Conservation (phyloP, 2,113 vertebrate species). For the Mobula hypostoma region DNA sequence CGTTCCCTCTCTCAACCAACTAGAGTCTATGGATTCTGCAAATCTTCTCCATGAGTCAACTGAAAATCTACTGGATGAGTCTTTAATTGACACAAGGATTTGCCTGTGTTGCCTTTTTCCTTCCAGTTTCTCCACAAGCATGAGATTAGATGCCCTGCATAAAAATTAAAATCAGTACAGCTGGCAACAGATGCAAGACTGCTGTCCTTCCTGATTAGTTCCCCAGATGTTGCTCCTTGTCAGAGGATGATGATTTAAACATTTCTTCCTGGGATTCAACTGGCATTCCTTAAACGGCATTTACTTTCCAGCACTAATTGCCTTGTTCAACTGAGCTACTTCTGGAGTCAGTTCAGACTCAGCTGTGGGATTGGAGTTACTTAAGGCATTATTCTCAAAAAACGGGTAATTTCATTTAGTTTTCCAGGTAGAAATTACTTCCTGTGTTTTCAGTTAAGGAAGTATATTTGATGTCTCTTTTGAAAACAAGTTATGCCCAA, state of each 20-base stretch:
- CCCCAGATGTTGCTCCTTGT: not conserved
- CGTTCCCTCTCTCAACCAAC: not conserved
- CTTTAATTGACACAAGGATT: not conserved
- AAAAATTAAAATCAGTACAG: not conserved
- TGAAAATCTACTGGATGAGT: not conserved
- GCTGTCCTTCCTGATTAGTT: not conserved
- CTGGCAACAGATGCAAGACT: not conserved
- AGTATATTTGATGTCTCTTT: no score
- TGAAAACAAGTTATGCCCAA: not conserved
- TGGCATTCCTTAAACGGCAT: not conserved
- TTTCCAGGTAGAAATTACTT: not conserved
- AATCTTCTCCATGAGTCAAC: not conserved
- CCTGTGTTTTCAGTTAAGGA: not conserved
- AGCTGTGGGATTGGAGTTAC: not conserved
- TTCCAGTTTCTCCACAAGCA: not conserved
- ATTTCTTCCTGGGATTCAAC: not conserved
- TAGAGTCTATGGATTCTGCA: not conserved
- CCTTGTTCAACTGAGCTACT: not conserved
- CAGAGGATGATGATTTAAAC: no score
- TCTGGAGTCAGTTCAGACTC: not conserved
- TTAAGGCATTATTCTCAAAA: not conserved
- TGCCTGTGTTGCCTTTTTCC: not conserved
- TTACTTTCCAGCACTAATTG: not conserved
- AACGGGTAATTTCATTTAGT: not conserved
- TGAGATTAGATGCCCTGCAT: not conserved